These are phyloP conservation scores for Pedionomus torquatus DNA, from an alignment of 2,113 vertebrate species.

Conservation along the genomic window DNA sequence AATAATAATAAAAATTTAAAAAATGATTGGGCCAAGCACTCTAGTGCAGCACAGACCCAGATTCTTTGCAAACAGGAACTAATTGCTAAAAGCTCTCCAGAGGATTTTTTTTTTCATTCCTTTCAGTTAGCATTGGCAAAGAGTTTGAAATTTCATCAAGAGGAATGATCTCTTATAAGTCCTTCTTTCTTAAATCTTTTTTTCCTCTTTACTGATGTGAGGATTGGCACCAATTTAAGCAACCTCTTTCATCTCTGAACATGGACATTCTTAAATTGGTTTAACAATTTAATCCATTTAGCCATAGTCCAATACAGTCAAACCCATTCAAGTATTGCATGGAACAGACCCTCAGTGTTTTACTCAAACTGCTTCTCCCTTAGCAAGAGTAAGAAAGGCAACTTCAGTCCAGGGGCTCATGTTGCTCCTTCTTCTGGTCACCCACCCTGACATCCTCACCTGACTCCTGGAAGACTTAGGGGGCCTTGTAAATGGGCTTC, in stretches of 20 bases:
- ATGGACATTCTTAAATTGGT: slow-evolving; percentile 41
- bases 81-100: slow-evolving; percentile 51
- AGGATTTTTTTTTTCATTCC: slow-evolving; percentile 30
- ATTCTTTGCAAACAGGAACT: slow-evolving; percentile 53
- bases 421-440: neutral
- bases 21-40: neutral
- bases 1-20: neutral
- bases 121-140: slow-evolving; percentile 64
- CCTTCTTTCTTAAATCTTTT: slow-evolving; percentile 54
- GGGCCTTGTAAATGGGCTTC: neutral
- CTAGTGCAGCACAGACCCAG: neutral
- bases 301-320: slow-evolving; percentile 39
- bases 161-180: slow-evolving; percentile 41
- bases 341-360: slow-evolving; percentile 58
- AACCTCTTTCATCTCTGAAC: slow-evolving; percentile 37
- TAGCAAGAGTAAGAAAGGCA: neutral
- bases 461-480: neutral
- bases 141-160: slow-evolving; percentile 50
- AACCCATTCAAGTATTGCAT: slow-evolving; percentile 46
- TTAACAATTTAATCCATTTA: slow-evolving; percentile 69
- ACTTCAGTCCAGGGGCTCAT: neutral
- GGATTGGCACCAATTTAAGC: slow-evolving; percentile 58
- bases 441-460: neutral
- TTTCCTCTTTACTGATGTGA: slow-evolving; percentile 36
- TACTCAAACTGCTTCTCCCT: neutral